These are phyloP conservation scores for Pomatorhinus ruficollis DNA, from an alignment of 2,113 vertebrate genomes.

Conservation along the genomic window DNA sequence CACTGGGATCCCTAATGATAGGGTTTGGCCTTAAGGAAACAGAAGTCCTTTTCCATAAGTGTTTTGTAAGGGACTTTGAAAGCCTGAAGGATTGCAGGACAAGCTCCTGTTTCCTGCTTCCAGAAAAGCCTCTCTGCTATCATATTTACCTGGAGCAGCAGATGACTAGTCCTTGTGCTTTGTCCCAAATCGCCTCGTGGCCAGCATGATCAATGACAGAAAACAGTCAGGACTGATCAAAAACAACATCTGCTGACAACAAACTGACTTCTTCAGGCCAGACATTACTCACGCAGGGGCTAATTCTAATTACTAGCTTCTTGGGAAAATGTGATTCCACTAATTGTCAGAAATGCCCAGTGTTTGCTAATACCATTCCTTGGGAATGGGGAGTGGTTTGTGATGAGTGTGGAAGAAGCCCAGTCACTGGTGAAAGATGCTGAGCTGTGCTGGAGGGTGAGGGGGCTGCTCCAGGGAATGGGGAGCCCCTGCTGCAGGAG, in stretches of 20 bases:
- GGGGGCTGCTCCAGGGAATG: background rate
- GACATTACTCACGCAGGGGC: constrained; percentile 5
- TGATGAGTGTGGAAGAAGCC: background rate
- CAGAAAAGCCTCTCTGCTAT: background rate
- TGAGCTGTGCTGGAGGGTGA: background rate
- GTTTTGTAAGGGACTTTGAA: background rate
- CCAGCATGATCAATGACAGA: background rate
- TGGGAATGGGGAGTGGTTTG: background rate
- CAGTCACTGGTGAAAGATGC: rapidly evolving
- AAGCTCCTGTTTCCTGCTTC: background rate
- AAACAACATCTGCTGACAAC: constrained; percentile 39
- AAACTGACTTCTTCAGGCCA: background rate
- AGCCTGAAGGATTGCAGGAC: background rate
- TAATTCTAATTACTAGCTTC: constrained; percentile 3
- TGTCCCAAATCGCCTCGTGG: background rate
- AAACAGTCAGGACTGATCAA: constrained; percentile 23
- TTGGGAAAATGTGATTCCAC: constrained; percentile 9
- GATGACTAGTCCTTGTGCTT: background rate
- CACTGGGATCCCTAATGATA: background rate
- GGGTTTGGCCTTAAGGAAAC: background rate
- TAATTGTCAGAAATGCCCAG: background rate
- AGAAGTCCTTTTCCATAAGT: background rate
- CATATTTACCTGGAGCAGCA: background rate
- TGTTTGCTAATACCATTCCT: constrained; percentile 12
- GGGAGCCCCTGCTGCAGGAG: background rate